These are phyloP conservation scores for Cheirogaleus medius DNA, from an alignment of 2,113 vertebrate genomes.

Conservation along the genomic window DNA sequence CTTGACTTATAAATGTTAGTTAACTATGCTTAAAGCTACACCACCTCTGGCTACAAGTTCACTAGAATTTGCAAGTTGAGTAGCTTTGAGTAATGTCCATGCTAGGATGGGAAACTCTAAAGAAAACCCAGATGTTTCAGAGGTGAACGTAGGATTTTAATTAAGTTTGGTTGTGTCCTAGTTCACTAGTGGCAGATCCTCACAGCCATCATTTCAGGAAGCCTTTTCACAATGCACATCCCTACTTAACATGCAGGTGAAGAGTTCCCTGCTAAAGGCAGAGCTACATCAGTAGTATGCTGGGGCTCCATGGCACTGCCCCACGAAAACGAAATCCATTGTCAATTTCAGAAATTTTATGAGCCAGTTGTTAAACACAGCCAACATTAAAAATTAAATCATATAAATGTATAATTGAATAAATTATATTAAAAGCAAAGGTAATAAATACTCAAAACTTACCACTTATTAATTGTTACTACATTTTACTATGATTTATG, in stretches of 20 bases:
- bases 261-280: not conserved
- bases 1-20: not conserved
- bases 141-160: conserved; percentile 20
- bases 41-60: not conserved
- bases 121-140: conserved; percentile 37
- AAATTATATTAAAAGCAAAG: not conserved
- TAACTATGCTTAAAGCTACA: not conserved
- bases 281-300: rapidly evolving
- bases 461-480: not conserved
- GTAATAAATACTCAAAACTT: not conserved
- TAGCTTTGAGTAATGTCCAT: conserved; percentile 26
- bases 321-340: not conserved
- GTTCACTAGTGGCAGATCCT: not conserved
- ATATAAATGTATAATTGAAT: not conserved
- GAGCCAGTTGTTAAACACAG: not conserved
- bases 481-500: not conserved
- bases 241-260: not conserved
- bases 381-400: not conserved
- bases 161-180: not conserved
- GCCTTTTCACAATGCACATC: not conserved
- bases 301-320: not conserved
- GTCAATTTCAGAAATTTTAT: conserved; percentile 27
- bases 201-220: not conserved
- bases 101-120: not conserved
- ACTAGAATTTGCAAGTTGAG: not conserved